Evolutionary conservation across 2,113 vertebrate species (phyloP), one percentile per base, ranked within the genome.

Genomic region (Sylvilagus bachmani): DNA sequence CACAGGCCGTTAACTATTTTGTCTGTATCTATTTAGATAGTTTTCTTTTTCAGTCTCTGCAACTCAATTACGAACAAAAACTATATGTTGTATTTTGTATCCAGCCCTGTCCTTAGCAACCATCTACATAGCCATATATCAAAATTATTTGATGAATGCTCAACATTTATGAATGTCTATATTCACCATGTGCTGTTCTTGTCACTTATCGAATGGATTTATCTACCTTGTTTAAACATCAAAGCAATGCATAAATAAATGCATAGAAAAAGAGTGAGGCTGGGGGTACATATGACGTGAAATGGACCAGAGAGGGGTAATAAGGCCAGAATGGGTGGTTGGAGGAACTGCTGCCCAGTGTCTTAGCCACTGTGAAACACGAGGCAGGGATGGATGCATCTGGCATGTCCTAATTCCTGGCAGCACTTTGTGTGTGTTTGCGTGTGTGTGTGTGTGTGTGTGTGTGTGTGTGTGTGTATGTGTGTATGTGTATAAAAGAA

Each of bases 401-500:
- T 96, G 73, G 75, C 33, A 22, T 6, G n/a, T 29, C 64, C 64
- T 33, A 31, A 67, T 93, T 92, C n/a, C 49, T 95, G 94, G 90
- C 77, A 92, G 51, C 51, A 73, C 27, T 67, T 69, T 92, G 44
- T 44, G 44, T 44, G 38, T 44, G 38, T 44, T 4, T 44, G 38
- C 5, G 38, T 44, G 38, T 44, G 38, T 44, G 38, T 44, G n/a
- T n/a, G n/a, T 38, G 17, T 55, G 7, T 55, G 16, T 55, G 16
- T 55, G 7, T 55, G 2, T 55, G 16, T 55, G 16, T 55, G 16
- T 55, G 16, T 55, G 16, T 55, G 16, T 55, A 6, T 55, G 16
- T 93, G 69, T 25, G 38, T 74, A 36, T 55, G 53, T 17, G 17
- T 49, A 87, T 77, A 74, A 93, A 90, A 93, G 25, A 84, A 95